These are phyloP conservation scores for Xiphorhynchus erythropygius DNA, from an alignment of 2,797 vertebrate species.

Conservation along the genomic window DNA sequence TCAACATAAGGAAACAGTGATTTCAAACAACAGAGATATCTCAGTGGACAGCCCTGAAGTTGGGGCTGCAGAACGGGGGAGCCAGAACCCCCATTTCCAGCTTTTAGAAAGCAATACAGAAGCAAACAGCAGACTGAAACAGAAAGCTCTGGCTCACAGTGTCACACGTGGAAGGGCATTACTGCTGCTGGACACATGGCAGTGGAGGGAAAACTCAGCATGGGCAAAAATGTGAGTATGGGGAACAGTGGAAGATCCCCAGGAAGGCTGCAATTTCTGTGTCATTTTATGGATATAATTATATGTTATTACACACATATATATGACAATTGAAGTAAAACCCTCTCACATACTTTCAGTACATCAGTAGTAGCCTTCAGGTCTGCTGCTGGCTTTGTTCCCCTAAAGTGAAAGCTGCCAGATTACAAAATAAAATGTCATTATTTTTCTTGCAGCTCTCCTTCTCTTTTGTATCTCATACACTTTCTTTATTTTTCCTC, in stretches of 20 bases:
- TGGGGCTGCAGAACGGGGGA: fast-evolving
- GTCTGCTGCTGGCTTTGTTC: neutral
- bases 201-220: neutral
- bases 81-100: neutral
- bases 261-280: neutral
- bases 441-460: neutral
- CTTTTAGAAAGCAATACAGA: neutral
- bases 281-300: neutral
- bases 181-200: neutral
- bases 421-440: neutral
- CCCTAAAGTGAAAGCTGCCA: neutral
- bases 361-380: neutral
- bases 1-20: neutral
- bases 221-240: too few relatives aligned
- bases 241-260: neutral
- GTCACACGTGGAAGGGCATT: fast-evolving
- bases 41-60: neutral
- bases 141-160: neutral
- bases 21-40: neutral
- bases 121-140: neutral
- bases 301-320: too few relatives aligned
- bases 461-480: neutral
- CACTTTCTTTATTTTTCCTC: neutral
- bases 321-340: neutral
- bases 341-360: neutral